Percentiles rank a stretch among this genome's conserved stretches.
Evolutionary conservation across 2,888 invertebrate species (phyloP).

Genomic region (Trimorus sp.): DNA sequence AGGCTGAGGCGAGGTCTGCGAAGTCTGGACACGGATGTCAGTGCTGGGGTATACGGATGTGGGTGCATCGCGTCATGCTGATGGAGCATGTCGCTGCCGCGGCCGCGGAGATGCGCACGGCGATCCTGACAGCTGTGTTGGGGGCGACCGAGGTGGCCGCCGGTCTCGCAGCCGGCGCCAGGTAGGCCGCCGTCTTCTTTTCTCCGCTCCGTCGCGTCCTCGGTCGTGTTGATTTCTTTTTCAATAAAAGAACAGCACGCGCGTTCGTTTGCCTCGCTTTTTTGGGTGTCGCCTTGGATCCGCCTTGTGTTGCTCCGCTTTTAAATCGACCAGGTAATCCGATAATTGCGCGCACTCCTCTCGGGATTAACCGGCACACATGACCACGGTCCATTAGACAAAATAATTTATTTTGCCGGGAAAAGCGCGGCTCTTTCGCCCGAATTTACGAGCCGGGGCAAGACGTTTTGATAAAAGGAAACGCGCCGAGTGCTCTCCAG

Average conservation of each 20-base stretch:
- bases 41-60: slow-evolving; percentile 78
- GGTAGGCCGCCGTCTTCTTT: slow-evolving; percentile 70
- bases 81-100: slow-evolving; percentile 72
- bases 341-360: slow-evolving; percentile 60
- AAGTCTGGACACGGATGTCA: slow-evolving; percentile 80
- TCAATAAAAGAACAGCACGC: neutral
- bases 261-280: neutral
- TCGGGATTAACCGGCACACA: slow-evolving; percentile 52
- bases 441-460: slow-evolving; percentile 36
- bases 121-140: slow-evolving; percentile 70
- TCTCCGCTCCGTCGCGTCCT: neutral
- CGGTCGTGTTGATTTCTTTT: slow-evolving; percentile 1
- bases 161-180: slow-evolving; percentile 76
- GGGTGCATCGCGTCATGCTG: slow-evolving; percentile 73
- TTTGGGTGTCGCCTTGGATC: slow-evolving; percentile 5
- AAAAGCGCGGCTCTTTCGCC: slow-evolving; percentile 20
- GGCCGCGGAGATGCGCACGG: slow-evolving; percentile 69
- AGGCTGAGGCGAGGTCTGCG: slow-evolving; percentile 74
- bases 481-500: slow-evolving; percentile 6
- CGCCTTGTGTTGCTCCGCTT: slow-evolving; percentile 43
- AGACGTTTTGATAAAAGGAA: slow-evolving; percentile 28
- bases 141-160: slow-evolving; percentile 71
- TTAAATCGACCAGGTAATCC: slow-evolving; percentile 60
- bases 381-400: slow-evolving; percentile 58
- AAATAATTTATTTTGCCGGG: slow-evolving; percentile 48